These are phyloP conservation scores for Scaptomyza tumidula DNA, from an alignment of 2,888 invertebrate genomes.

Conservation along the genomic window DNA sequence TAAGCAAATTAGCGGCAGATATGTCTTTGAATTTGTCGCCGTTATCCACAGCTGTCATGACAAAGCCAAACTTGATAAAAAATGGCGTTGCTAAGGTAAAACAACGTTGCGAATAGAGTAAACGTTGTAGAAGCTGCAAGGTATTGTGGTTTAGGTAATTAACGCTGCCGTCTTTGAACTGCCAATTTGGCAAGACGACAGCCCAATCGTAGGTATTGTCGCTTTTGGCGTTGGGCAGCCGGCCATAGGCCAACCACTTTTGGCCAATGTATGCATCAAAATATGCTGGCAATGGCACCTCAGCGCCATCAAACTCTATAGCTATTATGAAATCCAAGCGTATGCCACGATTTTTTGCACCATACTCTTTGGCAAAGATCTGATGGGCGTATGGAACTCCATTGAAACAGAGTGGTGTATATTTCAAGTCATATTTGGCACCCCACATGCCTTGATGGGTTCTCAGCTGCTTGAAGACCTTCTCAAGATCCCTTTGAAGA, in stretches of 20 bases:
- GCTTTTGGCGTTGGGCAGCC: background rate
- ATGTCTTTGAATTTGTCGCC: constrained; percentile 22
- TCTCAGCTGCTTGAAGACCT: constrained; percentile 7
- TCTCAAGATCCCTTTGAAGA: constrained; percentile 35
- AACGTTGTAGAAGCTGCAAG: constrained; percentile 31
- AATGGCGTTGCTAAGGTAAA: constrained; percentile 27
- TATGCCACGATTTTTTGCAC: constrained; percentile 15
- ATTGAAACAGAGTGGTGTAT: constrained; percentile 17
- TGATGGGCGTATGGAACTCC: constrained; percentile 46
- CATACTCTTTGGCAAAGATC: constrained; percentile 21
- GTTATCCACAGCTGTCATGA: constrained; percentile 33
- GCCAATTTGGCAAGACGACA: constrained; percentile 55
- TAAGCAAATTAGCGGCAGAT: constrained; percentile 22
- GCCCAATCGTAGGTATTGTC: constrained; percentile 38
- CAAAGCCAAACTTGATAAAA: constrained; percentile 48
- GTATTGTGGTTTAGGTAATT: constrained; percentile 18
- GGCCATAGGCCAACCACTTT: constrained; percentile 56
- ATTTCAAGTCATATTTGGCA: constrained; percentile 34
- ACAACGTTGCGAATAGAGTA: constrained; percentile 42
- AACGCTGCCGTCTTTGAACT: background rate
- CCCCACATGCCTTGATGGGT: background rate
- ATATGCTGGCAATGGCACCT: constrained; percentile 35
- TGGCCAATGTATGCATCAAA: constrained; percentile 29
- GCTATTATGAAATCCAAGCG: constrained; percentile 58
- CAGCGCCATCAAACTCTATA: constrained; percentile 44